Conservation (phyloP, 2,888 invertebrate genomes). For the Lamellibrachia columna region DNA sequence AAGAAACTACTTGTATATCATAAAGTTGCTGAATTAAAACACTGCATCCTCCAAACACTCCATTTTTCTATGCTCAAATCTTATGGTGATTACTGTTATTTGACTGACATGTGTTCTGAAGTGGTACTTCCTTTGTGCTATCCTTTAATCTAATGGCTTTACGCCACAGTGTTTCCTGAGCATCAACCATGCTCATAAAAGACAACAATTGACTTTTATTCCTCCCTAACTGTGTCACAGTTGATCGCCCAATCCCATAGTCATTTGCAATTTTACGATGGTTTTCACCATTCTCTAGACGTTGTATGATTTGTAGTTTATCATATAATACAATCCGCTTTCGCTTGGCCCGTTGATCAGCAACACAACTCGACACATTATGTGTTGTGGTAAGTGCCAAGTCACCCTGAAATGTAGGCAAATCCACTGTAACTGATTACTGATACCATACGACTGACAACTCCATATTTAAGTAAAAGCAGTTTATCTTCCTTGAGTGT, state of each 20-base stretch:
- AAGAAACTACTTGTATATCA: not conserved
- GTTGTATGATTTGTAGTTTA: constrained; percentile 16
- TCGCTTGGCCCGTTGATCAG: constrained; percentile 13
- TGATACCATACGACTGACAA: not conserved
- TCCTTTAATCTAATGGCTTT: not conserved
- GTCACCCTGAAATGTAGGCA: constrained; percentile 16
- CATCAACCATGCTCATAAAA: constrained; percentile 12
- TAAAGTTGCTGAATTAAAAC: not conserved
- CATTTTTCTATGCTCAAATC: not conserved
- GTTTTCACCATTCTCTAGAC: constrained; percentile 16
- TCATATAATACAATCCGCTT: constrained; percentile 11
- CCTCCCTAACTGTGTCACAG: constrained; percentile 9
- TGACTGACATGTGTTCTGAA: not conserved
- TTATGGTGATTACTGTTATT: not conserved
- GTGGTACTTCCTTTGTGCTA: not conserved
- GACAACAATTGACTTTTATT: not conserved
- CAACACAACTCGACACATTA: not conserved
- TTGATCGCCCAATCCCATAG: constrained; percentile 16
- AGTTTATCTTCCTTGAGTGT: not conserved
- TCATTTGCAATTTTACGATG: constrained; percentile 6
- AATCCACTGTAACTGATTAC: constrained; percentile 6
- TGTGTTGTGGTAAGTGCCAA: not conserved
- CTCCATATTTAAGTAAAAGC: not conserved
- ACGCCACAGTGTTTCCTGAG: not conserved
- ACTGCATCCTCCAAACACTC: not conserved